Evolutionary conservation across 2,113 vertebrate genomes (phyloP).

Genomic region (Narcine bancroftii): DNA sequence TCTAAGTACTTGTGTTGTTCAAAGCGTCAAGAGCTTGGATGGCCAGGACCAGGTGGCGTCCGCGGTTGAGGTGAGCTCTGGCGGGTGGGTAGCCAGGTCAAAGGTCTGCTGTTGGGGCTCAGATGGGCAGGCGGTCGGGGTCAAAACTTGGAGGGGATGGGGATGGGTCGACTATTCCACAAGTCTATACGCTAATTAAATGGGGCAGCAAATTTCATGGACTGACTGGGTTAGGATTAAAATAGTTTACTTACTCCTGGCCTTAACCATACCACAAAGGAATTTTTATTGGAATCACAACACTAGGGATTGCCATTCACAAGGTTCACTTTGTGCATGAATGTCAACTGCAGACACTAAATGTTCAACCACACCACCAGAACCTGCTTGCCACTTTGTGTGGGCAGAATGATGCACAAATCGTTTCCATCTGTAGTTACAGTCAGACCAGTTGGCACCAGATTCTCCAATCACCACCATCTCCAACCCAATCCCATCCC

Average conservation of each 20-base stretch:
- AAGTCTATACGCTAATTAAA: not conserved
- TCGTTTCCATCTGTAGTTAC: not conserved
- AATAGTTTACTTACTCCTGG: not conserved
- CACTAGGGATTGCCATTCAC: not conserved
- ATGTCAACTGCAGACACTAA: not conserved
- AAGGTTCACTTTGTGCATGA: not conserved
- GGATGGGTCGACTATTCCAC: too few relatives aligned
- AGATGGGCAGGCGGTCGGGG: too few relatives aligned
- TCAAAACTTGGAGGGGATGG: too few relatives aligned
- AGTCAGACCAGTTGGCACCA: not conserved
- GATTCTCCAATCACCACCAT: not conserved
- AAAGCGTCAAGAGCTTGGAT: too few relatives aligned
- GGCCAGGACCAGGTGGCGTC: too few relatives aligned
- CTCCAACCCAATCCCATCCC: too few relatives aligned
- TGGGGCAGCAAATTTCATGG: not conserved
- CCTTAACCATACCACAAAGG: not conserved
- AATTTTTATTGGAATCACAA: not conserved
- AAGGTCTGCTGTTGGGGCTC: too few relatives aligned
- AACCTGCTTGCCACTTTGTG: not conserved
- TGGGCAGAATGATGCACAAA: not conserved
- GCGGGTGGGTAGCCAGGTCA: too few relatives aligned
- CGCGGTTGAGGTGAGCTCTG: too few relatives aligned
- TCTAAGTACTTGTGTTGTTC: too few relatives aligned
- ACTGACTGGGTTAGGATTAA: not conserved
- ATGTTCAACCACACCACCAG: not conserved